Conservation (phyloP, 2,113 vertebrate species). For the Corvus hawaiiensis region DNA sequence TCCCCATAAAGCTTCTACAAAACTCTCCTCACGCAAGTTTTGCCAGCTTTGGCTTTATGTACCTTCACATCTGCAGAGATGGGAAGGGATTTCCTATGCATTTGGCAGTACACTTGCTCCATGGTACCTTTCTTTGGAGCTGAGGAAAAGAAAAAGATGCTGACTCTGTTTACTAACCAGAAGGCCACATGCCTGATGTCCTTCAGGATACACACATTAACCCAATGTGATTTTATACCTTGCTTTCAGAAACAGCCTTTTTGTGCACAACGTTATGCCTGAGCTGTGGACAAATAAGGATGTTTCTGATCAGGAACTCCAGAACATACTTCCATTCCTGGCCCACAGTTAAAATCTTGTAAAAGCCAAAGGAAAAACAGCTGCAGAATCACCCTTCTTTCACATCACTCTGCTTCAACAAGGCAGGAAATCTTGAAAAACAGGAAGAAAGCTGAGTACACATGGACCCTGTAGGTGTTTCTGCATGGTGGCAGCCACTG, state of each 20-base stretch:
- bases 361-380: neutral
- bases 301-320: neutral
- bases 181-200: neutral
- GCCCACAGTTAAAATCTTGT: neutral
- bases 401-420: neutral
- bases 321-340: neutral
- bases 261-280: neutral
- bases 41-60: neutral
- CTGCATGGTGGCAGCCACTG: neutral
- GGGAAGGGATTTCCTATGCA: neutral
- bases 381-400: neutral
- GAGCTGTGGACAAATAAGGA: neutral
- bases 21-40: neutral
- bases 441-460: neutral
- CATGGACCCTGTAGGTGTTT: accelerated
- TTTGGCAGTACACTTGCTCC: neutral
- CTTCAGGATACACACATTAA: neutral
- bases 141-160: neutral
- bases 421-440: neutral
- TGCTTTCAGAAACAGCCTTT: neutral
- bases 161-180: neutral
- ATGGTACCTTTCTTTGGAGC: neutral
- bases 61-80: neutral
- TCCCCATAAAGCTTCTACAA: neutral
- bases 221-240: neutral